Evolutionary conservation across 2,888 invertebrate genomes (phyloP), one percentile per base, ranked within the genome.

Genomic region (Coleophora deauratella): DNA sequence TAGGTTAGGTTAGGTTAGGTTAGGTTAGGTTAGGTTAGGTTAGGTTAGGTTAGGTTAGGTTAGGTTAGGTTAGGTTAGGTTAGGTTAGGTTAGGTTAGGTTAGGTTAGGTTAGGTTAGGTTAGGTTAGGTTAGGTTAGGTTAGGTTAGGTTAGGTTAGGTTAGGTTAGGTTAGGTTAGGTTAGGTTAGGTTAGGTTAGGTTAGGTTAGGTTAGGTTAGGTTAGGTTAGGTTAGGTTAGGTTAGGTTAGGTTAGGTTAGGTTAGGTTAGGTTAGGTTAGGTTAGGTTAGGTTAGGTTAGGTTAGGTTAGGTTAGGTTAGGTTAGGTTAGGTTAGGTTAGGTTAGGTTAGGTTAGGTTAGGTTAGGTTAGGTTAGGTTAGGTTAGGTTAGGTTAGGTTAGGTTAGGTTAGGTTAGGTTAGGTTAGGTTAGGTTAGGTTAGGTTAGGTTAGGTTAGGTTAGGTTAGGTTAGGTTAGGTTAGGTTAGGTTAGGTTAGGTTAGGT

Each of bases 1-100:
- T 38, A 38, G 38, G 38, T 38, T 38, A 38, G 38, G 38, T 38
- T 38, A 38, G 38, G 38, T 38, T 38, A 38, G 38, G 38, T 38
- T 38, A 38, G 38, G 38, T 38, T 38, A 38, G 38, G 38, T 38
- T 38, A 38, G 38, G 38, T 38, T 38, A 38, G 38, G 38, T 31
- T 31, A 38, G 32, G 32, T 31, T 31, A 38, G 38, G 38, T 38
- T 38, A 38, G 38, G 38, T 38, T 38, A 38, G 38, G 38, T 38
- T 38, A 38, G 38, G 38, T 38, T 38, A 38, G 38, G 38, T 38
- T 38, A 38, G 38, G 38, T 38, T 38, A 38, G 38, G 38, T 38
- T 38, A 38, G 38, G 38, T 38, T 38, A 38, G 38, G 38, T 38
- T 38, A 38, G 38, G 38, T 38, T 38, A 38, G 38, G 38, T 38